A percentile compares a stretch with the other conserved stretches of the same genome.
These are phyloP conservation scores for Cataglyphis albicans DNA, from an alignment of 2,888 invertebrate genomes.

Conservation along the genomic window DNA sequence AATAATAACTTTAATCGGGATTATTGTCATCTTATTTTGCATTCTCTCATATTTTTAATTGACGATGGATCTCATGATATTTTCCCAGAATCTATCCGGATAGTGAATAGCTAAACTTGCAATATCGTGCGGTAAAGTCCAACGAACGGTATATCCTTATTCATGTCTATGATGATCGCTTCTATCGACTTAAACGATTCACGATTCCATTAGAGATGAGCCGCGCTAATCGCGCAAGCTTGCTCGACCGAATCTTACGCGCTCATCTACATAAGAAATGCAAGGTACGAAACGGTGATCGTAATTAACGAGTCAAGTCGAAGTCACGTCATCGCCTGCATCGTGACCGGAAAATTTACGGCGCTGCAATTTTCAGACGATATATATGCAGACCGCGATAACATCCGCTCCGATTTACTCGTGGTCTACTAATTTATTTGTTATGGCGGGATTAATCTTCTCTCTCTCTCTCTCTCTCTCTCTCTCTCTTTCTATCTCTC, in stretches of 20 bases:
- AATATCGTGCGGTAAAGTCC: slow-evolving; percentile 9
- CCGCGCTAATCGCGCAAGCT: slow-evolving; percentile 30
- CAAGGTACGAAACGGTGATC: slow-evolving; percentile 17
- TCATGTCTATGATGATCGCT: slow-evolving; percentile 31
- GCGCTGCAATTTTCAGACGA: slow-evolving; percentile 46
- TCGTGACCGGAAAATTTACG: slow-evolving; percentile 50
- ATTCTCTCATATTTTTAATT: neutral
- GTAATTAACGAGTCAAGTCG: slow-evolving; percentile 50
- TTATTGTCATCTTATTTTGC: neutral
- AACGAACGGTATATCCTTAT: slow-evolving; percentile 34
- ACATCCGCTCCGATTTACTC: slow-evolving; percentile 42
- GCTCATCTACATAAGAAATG: slow-evolving; percentile 54
- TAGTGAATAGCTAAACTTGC: neutral
- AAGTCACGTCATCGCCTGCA: slow-evolving; percentile 41
- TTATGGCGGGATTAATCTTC: slow-evolving; percentile 40
- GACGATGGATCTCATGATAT: neutral
- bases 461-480: neutral
- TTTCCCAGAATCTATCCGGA: neutral
- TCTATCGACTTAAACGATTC: slow-evolving; percentile 23
- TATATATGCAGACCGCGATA: slow-evolving; percentile 55
- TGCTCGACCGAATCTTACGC: slow-evolving; percentile 38
- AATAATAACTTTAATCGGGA: neutral
- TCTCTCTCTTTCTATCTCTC: neutral
- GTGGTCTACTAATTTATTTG: slow-evolving; percentile 39
- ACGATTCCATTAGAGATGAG: slow-evolving; percentile 46